Evolutionary conservation across 1,140 invertebrate species (phyloP), one percentile per base, ranked within the genome.

Genomic region (Temnothorax curvispinosus): DNA sequence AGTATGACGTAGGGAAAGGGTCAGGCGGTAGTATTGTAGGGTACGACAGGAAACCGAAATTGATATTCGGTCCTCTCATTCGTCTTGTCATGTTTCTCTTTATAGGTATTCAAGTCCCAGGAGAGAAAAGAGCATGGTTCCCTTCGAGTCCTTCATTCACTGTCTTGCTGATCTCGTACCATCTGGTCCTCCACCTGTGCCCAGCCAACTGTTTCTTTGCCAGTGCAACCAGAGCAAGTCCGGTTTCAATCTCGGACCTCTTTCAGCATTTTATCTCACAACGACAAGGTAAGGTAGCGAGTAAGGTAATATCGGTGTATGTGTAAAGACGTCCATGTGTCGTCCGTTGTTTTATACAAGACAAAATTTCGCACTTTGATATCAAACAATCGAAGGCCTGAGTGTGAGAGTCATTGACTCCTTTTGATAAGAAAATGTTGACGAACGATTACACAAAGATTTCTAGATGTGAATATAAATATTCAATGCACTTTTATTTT

Each of bases 151-250:
- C 54, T 89, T 85, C 90, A 91, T 91, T 91, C 90, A 86, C 78
- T 81, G 64, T 88, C 87, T 76, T 71, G 44, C 62, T 62, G 41
- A 15, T 44, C n/a, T 9, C 18, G 41, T 32, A 74, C 81, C 90
- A 91, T 86, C 90, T 91, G 90, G 86, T 35, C 69, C 52, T 64
- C 77, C 90, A 91, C 90, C 90, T 91, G 90, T 86, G 62, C n/a
- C 47, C 75, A 32, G 38, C 56, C 82, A 71, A 84, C 87, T 76
- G 89, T 71, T 87, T 72, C 89, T 85, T 85, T 89, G 62, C 75
- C 78, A 72, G 64, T 56, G 50, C 71, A 80, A 87, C 60, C 78
- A 90, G 74, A 80, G 54, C 58, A 87, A 65, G 56, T 90, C 81
- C 88, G 75, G 80, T 88, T 90, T 90, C 87, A 64, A 88, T 69